Evolutionary conservation across 64 coral and sea anemone genomes (phyloP), one percentile per base, ranked within the genome.

Genomic region (Montipora capricornis): DNA sequence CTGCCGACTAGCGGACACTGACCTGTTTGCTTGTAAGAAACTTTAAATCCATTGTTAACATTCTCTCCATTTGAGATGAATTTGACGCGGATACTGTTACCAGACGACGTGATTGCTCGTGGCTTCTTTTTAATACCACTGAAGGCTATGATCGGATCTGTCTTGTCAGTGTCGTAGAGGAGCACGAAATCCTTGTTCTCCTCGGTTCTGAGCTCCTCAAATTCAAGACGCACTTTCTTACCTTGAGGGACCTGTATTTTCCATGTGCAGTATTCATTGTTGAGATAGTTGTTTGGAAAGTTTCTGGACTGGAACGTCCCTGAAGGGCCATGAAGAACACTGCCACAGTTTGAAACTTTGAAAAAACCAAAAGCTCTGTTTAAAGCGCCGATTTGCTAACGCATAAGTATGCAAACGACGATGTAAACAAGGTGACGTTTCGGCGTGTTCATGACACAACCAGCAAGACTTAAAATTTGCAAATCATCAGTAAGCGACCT

Each of bases 241-340:
- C 98, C 98, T 15, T 61, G 60, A 15, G 98, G 95, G 6, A 99
- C 98, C 19, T 76, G 92, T 51, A 99, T 96, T 29, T 99, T 80
- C 98, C 98, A 99, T 2, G 98, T 99, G 74, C 98, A 99, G 87
- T 99, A 99, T 29, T 96, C 89, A 76, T 99, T 94, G 90, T 92
- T 92, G 1, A 78, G 82, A 59, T 99, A 99, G 48, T 96, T 86
- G 47, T 94, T 94, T 20, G 98, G 98, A 76, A 96, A 99, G 44
- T 99, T 96, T 14, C 95, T 70, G 20, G 98, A 99, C 19, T 99
- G 89, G 12, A 99, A 76, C 6, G 89, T 89, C 22, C 98, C 98
- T 22, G 74, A 92, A 16, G 98, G 98, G 29, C 98, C 98, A 20
- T 92, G 74, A 70, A 94, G 79, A 29, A 96, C 61, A 5, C 68